These are phyloP conservation scores for Equus quagga DNA, from an alignment of 2,113 vertebrate genomes.

Conservation along the genomic window DNA sequence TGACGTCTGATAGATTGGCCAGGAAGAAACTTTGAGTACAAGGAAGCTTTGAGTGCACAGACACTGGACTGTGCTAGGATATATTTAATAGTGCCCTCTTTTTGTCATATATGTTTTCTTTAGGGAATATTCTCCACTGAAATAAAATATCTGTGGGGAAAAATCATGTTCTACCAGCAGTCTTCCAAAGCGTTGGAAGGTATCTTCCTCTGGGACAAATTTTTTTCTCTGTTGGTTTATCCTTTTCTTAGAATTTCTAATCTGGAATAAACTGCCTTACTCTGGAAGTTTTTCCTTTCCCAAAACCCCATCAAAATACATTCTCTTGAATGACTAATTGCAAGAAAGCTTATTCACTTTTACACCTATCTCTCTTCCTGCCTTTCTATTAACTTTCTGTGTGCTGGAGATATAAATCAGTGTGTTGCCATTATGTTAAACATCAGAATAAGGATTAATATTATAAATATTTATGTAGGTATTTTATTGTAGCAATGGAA, in stretches of 20 bases:
- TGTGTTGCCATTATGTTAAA: neutral
- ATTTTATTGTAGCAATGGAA: neutral
- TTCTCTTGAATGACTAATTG: neutral
- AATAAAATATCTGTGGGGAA: neutral
- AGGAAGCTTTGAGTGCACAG: neutral
- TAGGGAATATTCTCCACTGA: neutral
- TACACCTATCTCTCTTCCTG: neutral
- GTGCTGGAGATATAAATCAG: neutral
- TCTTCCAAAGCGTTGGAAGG: neutral
- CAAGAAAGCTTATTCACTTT: neutral
- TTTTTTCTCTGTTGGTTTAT: neutral
- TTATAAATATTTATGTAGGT: neutral
- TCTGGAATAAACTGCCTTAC: neutral
- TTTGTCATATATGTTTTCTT: neutral
- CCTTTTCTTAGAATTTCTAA: slow-evolving; percentile 14
- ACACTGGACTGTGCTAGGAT: neutral
- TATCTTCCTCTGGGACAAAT: neutral
- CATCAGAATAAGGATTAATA: neutral
- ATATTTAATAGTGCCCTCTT: neutral
- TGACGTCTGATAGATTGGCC: neutral
- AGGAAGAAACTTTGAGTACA: neutral
- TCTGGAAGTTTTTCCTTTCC: neutral
- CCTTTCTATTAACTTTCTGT: neutral
- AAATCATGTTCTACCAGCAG: neutral
- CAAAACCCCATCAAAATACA: neutral